Percentiles rank a stretch among this genome's conserved stretches.
Evolutionary conservation across 1,140 invertebrate species (phyloP).

Genomic region (Platyscapa corneri): DNA sequence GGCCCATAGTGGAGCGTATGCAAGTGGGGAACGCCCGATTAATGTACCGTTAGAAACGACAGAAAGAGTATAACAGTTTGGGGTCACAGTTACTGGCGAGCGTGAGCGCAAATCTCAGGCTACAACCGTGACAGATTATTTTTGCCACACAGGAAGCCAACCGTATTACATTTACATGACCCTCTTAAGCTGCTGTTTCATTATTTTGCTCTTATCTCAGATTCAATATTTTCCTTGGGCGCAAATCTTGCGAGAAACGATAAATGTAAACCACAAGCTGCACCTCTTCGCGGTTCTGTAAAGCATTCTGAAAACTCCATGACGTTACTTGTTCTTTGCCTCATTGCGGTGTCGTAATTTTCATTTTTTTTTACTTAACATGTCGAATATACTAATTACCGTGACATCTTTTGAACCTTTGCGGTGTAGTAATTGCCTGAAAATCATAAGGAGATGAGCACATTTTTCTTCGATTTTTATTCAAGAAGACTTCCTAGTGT

Average conservation of each 20-base stretch:
- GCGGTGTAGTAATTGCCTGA: background rate
- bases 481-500: too few relatives aligned
- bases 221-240: background rate
- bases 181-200: background rate
- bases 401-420: background rate
- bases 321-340: too few relatives aligned
- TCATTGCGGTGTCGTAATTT: too few relatives aligned
- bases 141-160: background rate
- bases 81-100: slow-evolving; percentile 50
- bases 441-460: background rate
- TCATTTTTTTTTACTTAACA: too few relatives aligned
- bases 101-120: slow-evolving; percentile 60
- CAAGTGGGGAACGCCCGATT: too few relatives aligned
- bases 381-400: background rate
- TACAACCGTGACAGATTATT: slow-evolving; percentile 42
- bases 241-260: background rate
- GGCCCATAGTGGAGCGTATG: too few relatives aligned
- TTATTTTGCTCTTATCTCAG: too few relatives aligned
- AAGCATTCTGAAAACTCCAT: too few relatives aligned
- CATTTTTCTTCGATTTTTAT: background rate
- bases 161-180: background rate
- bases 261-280: background rate
- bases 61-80: slow-evolving; percentile 48
- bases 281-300: too few relatives aligned
- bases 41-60: slow-evolving; percentile 53